These are phyloP conservation scores for Caenorhabditis zanzibari DNA, from an alignment of 2,888 invertebrate species.

Conservation along the genomic window DNA sequence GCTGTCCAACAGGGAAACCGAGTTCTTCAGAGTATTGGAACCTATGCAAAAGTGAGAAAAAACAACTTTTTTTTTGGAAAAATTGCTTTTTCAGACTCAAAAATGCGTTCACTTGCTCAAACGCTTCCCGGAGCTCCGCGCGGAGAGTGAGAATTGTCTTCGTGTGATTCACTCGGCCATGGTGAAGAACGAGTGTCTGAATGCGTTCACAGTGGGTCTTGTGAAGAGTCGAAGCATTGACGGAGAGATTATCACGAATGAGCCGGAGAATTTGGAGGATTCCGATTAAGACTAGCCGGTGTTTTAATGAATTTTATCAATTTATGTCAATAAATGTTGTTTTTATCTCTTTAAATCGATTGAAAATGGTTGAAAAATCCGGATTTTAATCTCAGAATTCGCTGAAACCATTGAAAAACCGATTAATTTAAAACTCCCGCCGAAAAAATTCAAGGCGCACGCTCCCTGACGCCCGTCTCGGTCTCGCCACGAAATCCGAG, in stretches of 20 bases:
- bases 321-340: neutral
- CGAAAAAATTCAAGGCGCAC: slow-evolving; percentile 1
- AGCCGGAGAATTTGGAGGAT: slow-evolving; percentile 12
- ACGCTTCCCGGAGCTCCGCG: slow-evolving; percentile 68
- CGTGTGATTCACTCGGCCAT: slow-evolving; percentile 68
- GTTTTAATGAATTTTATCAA: neutral
- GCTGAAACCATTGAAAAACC: neutral
- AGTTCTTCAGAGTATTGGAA: slow-evolving; percentile 68
- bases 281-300: slow-evolving; percentile 12
- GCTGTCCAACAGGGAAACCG: slow-evolving; percentile 71
- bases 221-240: slow-evolving; percentile 69
- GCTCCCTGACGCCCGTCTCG: neutral
- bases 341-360: too few relatives aligned
- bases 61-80: neutral
- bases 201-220: slow-evolving; percentile 70
- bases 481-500: slow-evolving; percentile 34
- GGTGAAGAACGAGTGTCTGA: slow-evolving; percentile 67
- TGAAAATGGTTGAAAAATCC: neutral
- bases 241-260: slow-evolving; percentile 55
- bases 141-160: slow-evolving; percentile 67
- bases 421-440: slow-evolving; percentile 1
- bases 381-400: neutral
- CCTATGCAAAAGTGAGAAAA: slow-evolving; percentile 66
- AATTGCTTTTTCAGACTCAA: slow-evolving; percentile 53
- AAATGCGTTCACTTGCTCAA: slow-evolving; percentile 65